Evolutionary conservation across 2,797 vertebrate genomes (phyloP), one percentile per base, ranked within the genome.

Genomic region (Serranus cabrilla): DNA sequence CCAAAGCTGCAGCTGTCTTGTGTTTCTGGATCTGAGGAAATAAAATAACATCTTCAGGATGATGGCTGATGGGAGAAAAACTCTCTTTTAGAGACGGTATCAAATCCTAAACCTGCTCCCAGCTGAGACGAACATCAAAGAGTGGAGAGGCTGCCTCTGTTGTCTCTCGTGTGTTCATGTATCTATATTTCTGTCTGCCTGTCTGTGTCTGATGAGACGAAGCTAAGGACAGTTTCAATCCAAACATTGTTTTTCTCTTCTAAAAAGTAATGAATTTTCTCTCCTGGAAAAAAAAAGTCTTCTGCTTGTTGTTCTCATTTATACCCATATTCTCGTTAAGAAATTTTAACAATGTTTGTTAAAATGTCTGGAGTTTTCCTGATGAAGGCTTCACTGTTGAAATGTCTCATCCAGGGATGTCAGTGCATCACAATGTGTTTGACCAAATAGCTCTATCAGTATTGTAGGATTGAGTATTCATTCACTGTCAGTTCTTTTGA

Each of bases 121-220:
- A 80, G 68, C 64, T 87, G 78, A 62, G 73, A 63, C 31, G 11
- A 21, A 71, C 85, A 73, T 87, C 82, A 87, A 84, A 85, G 77
- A 65, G 31, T 3, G 56, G 66, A 65, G 61, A 61, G 37, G 62
- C 42, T 67, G 62, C 31, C 8, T 72, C 42, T n/a, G 0, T 68
- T 56, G 66, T 31, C 72, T 77, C 65, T 18, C 7, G 25, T 72
- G 77, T 45, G 31, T 78, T 25, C 39, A 16, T 58, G 23, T 59
- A 21, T 87, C 71, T 73, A 4, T 75, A n/a, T 60, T 54, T 71
- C 56, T 64, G 66, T 67, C 63, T 51, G 65, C 27, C 3, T 11
- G 7, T 73, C 54, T 66, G 9, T 46, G 27, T 31, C 39, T 66
- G 64, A 80, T 79, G 56, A 40, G 21, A 64, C 72, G 46, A 6